phyloP scores from a whole-genome alignment of 2,113 vertebrate species.

The Colaptes auratus region DNA sequence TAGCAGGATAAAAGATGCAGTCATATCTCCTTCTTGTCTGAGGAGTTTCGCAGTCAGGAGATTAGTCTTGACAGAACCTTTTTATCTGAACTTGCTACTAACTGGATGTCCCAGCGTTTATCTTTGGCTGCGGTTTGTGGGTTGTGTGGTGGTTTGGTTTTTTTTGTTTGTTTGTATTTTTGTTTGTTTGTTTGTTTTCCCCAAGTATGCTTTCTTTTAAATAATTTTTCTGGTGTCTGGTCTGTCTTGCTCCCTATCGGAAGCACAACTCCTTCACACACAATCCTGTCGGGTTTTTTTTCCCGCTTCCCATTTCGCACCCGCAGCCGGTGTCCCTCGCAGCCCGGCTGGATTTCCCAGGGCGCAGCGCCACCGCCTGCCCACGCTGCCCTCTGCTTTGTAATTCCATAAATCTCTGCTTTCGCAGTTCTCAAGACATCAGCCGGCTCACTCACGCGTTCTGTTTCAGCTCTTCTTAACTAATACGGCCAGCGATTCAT shows the following conservation, averaged over 20 bases:
- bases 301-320: accelerated
- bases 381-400: background rate
- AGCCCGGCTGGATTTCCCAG: background rate
- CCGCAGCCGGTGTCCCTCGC: accelerated
- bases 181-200: background rate
- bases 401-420: accelerated
- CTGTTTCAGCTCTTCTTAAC: accelerated
- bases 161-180: no score
- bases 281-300: no score
- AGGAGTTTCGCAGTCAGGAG: background rate
- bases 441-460: accelerated
- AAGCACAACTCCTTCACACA: background rate
- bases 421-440: accelerated
- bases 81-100: background rate
- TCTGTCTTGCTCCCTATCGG: background rate
- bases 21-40: background rate
- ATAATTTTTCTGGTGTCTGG: background rate
- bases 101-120: background rate
- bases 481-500: accelerated
- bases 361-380: conserved; percentile 49
- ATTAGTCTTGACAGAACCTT: accelerated
- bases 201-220: background rate
- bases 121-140: no score
- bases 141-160: no score
- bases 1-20: background rate